Evolutionary conservation across 2,888 invertebrate species (phyloP), one percentile per base, ranked within the genome.

Genomic region (Eubasilissa splendida): DNA sequence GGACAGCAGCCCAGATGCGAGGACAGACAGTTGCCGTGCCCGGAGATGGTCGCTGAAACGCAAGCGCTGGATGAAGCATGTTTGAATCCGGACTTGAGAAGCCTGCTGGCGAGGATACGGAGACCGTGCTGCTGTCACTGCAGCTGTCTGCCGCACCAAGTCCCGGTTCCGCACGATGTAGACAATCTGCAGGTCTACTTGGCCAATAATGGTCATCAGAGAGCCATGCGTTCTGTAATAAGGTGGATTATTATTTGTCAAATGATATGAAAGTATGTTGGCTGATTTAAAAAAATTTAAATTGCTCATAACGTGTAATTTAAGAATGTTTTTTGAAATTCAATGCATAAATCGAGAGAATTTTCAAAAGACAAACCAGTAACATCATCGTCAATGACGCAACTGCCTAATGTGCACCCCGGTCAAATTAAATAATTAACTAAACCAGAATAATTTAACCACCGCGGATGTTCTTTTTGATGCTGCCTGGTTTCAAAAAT

Each of bases 171-270:
- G 86, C 87, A 81, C 84, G 86, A 86, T 87, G 88, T 89, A 87
- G 88, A 89, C 87, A 89, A 89, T 88, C 89, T 90, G 87, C 91
- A 90, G 89, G 90, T 90, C 89, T 91, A 90, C 90, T 90, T 90
- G 88, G 87, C 89, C 87, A 88, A 88, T 85, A 88, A 88, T 85
- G 88, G 89, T 86, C 88, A 90, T 87, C 90, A 90, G 88, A 91
- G 92, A 86, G 90, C 92, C 83, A 91, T 93, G 90, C 91, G 92
- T 84, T 93, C 93, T 58, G 93, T 93, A 82, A 92, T 93, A 88
- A 93, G 93, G 93, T 93, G 42, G 74, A 68, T 68, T 8, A 4
- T 4, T 58, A 58, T 58, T 58, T 58, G 3, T 9, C 58, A 9
- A n/a, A n/a, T 58, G 12, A 58, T 58, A 5, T 42, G 3, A 4